Evolutionary conservation across 1,140 invertebrate species (phyloP).

Genomic region (Drosophila novamexicana): DNA sequence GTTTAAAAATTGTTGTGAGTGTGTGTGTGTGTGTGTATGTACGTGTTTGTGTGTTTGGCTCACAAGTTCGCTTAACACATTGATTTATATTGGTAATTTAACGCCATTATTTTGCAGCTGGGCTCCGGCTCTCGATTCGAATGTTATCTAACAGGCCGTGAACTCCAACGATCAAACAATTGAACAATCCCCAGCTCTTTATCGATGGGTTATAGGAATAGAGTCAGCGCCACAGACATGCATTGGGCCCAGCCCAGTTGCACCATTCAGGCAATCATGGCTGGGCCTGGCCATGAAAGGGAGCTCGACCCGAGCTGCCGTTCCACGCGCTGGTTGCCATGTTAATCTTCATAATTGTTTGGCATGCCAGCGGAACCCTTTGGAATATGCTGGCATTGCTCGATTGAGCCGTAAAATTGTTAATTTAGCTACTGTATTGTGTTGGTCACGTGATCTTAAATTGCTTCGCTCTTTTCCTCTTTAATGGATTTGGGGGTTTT

Average conservation of each 20-base stretch:
- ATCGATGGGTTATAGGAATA: neutral
- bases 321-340: slow-evolving; percentile 61
- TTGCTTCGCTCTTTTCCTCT: slow-evolving; percentile 42
- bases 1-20: slow-evolving; percentile 15
- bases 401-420: slow-evolving; percentile 75
- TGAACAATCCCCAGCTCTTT: slow-evolving; percentile 29
- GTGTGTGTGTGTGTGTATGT: neutral
- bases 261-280: neutral
- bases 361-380: slow-evolving; percentile 30
- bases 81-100: slow-evolving; percentile 82
- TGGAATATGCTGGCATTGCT: neutral
- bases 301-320: slow-evolving; percentile 22
- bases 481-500: slow-evolving; percentile 9
- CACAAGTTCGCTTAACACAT: slow-evolving; percentile 60
- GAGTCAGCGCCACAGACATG: slow-evolving; percentile 1
- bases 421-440: slow-evolving; percentile 77
- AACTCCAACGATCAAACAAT: slow-evolving; percentile 76
- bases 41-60: slow-evolving; percentile 13
- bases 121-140: slow-evolving; percentile 38
- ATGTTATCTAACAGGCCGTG: slow-evolving; percentile 73
- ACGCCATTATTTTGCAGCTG: slow-evolving; percentile 75
- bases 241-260: slow-evolving; percentile 39
- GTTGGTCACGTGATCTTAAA: slow-evolving; percentile 77
- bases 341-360: slow-evolving; percentile 75
- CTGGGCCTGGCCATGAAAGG: slow-evolving; percentile 23